These are phyloP conservation scores for Scytalopus superciliaris DNA, from an alignment of 2,113 vertebrate species.

Conservation along the genomic window DNA sequence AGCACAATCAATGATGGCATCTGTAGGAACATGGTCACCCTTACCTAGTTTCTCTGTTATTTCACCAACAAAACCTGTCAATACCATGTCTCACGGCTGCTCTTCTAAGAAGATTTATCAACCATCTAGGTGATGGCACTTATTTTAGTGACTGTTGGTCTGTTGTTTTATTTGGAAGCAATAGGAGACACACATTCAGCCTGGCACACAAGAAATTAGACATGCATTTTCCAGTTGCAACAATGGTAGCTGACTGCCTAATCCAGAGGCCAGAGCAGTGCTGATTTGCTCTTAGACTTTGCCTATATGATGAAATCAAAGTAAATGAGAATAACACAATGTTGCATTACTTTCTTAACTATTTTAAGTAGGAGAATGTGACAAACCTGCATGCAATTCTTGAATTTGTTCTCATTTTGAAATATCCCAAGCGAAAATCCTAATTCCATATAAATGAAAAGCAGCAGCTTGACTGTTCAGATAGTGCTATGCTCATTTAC, in stretches of 20 bases:
- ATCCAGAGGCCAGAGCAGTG: constrained; percentile 4
- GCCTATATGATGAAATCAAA: neutral
- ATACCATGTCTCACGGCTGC: constrained; percentile 67
- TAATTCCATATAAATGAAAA: neutral
- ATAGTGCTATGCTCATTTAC: constrained; percentile 25
- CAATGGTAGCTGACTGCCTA: constrained; percentile 20
- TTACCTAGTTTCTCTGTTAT: constrained; percentile 60
- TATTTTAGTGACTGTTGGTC: constrained; percentile 51
- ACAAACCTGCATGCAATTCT: neutral
- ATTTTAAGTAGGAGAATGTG: neutral
- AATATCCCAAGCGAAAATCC: neutral
- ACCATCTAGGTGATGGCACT: constrained; percentile 54
- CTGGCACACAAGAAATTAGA: constrained; percentile 59
- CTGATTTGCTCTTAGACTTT: neutral
- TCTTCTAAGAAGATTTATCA: constrained; percentile 71
- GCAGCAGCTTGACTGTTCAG: neutral
- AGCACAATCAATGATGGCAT: constrained; percentile 73
- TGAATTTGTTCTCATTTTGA: neutral
- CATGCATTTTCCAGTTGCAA: constrained; percentile 57
- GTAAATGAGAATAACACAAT: neutral
- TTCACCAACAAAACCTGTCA: constrained; percentile 71
- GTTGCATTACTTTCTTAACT: neutral
- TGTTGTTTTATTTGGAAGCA: constrained; percentile 37
- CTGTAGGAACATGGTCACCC: constrained; percentile 64
- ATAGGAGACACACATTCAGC: constrained; percentile 44